Base-by-base conservation (phyloP, 2,888 invertebrate genomes). In the Lobophora halterata region DNA sequence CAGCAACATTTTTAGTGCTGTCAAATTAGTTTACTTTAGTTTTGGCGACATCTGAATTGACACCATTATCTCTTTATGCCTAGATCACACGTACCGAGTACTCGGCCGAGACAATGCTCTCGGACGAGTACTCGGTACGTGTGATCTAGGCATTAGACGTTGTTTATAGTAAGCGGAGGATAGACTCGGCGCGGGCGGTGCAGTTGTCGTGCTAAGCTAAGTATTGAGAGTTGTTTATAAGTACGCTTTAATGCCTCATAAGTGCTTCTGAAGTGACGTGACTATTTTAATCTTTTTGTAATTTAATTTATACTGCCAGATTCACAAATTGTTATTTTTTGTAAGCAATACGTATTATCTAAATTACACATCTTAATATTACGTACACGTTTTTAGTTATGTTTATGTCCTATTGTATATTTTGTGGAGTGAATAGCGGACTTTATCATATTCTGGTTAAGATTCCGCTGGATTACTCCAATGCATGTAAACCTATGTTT, bases 401-500 rank as follows among this genome's bases (percentile, higher is more conserved):
- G 65, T 79, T 70, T 72, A 66, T 55, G 65, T 63, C 58, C 66
- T 72, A 72, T 66, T 76, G 73, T 76, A 73, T 71, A 71, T 71
- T n/a, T 60, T 64, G 68, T 62, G 58, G 56, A 53, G 64, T 52
- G 26, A 39, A 41, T 7, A 35, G 13, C 25, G 24, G 19, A 25
- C 12, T 26, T 30, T 12, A 16, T 35, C 17, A 17, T 16, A 23
- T 27, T 12, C 18, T 35, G 32, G 30, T 31, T 41, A 52, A 42
- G 27, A 43, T 50, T 57, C 64, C 65, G 68, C 71, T 65, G 58
- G 58, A 62, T 68, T 76, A 71, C 79, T 70, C 68, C 66, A 58
- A 63, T 77, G 82, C 81, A 79, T 80, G 76, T 76, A 78, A 77
- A 78, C 71, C 71, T 85, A 78, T 72, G 79, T 80, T 85, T 79